Evolutionary conservation across 53 echinoderm and acorn worm genomes (phyloP), one percentile per base, ranked within the genome.

Genomic region (Echinarachnius parma): DNA sequence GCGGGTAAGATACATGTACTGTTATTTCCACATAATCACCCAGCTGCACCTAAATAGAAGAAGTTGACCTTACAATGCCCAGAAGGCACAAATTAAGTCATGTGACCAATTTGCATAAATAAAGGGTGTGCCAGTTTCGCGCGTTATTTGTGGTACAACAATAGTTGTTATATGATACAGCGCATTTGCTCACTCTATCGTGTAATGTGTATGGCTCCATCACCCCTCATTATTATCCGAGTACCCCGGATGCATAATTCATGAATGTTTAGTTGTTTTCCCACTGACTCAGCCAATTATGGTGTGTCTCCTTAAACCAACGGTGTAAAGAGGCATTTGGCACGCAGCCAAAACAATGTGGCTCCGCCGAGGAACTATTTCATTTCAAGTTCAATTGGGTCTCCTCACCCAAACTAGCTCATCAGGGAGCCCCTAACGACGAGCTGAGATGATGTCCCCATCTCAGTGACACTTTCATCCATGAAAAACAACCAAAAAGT

Each of bases 181-280:
- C 13, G 42, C 13, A 13, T 42, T 42, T 42, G 42, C 42, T 42
- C 42, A 42, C 42, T 42, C 42, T 14, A 42, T 14, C 42, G 13
- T 42, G 42, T n/a, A n/a, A n/a, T n/a, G n/a, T n/a, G n/a, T n/a
- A n/a, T n/a, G n/a, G n/a, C n/a, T n/a, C 42, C 13, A 39, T 7
- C 42, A 39, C 7, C 42, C n/a, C 7, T 7, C 13, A 39, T 39
- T 39, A 39, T 39, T 13, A 39, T 13, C 13, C 13, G 42, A 7
- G 42, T 39, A 39, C 42, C 46, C 48, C 15, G 50, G 53, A 69
- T 69, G 70, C 52, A 69, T 69, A 53, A 53, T 69, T 34, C 52
- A 53, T 53, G 52, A 69, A 53, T 69, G 70, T 69, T 69, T 53
- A n/a, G 70, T 69, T 69, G 70, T 69, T 69, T 69, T 69, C 70